Conservation (phyloP, 2,888 invertebrate genomes). For the Cantharis rustica region DNA sequence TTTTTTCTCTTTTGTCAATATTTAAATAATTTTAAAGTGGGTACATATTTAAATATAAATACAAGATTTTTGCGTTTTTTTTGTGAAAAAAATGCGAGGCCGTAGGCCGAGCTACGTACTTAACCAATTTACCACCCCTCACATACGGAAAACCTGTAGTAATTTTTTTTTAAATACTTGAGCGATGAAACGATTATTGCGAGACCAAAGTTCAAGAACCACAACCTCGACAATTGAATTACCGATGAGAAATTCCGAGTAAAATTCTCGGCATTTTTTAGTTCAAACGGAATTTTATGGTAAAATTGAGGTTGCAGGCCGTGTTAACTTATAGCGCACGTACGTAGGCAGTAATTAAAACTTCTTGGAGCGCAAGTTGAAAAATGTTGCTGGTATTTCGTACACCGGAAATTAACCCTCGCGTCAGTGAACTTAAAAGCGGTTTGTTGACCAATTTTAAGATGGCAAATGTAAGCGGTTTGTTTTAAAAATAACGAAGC, state of each 20-base stretch:
- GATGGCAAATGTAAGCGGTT: background rate
- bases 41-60: no score
- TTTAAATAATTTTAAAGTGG: no score
- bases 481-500: background rate
- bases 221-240: background rate
- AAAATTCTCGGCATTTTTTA: background rate
- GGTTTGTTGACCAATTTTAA: background rate
- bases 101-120: no score
- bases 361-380: background rate
- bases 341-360: background rate
- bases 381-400: background rate
- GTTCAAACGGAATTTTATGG: background rate
- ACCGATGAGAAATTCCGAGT: background rate
- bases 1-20: no score
- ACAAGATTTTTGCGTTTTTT: no score
- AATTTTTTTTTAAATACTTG: no score
- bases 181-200: no score
- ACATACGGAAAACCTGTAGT: no score
- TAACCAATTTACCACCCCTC: no score
- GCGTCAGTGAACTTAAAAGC: background rate
- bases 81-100: no score
- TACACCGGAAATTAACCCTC: background rate
- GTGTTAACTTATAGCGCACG: background rate
- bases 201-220: background rate
- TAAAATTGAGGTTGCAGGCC: background rate